Evolutionary conservation across 2,113 vertebrate genomes (phyloP), one percentile per base, ranked within the genome.

Genomic region (Cariama cristata): DNA sequence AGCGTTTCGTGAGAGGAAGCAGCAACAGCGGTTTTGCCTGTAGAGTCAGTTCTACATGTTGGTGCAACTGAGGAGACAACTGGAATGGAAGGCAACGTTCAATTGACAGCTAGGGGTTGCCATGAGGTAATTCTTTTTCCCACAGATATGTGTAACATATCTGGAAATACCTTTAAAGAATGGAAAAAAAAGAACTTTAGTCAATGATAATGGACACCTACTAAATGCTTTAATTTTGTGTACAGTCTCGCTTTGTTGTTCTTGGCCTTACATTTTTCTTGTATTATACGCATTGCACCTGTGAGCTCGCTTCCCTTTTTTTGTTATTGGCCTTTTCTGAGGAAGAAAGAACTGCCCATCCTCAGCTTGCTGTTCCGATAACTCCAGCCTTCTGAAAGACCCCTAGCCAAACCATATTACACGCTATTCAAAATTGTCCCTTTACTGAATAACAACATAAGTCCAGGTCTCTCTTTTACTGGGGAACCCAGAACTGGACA

Each of bases 21-120:
- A 81, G 75, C 73, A 71, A 56, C 86, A 93, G 56, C 93, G 93
- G 64, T 73, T 83, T 35, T 22, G 73, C 47, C 21, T 55, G 59
- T 50, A 22, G 83, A 86, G 38, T 49, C 64, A 53, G 27, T 74
- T 84, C 42, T 44, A 8, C 2, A 0, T 24, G 8, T 42, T 80
- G 82, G 55, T 83, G 45, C 21, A 52, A 20, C 55, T 42, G 72
- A 81, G 45, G 63, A 64, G 72, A 71, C 38, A 42, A 11, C 17
- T 89, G 56, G 24, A 20, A 12, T 8, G 19, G 58, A 69, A 86
- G 45, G 28, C 42, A 11, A 7, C 0, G 8, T 69, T 58, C 53
- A 67, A 44, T 35, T 52, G 42, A n/a, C 24, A 83, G 50, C 14
- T 32, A 23, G 60, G 15, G 13, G 11, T 53, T 80, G 24, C n/a